A percentile compares a stretch with the other conserved stretches of the same genome.
Conservation (phyloP, 2,113 vertebrate species). For the Colistium nudipinnis region DNA sequence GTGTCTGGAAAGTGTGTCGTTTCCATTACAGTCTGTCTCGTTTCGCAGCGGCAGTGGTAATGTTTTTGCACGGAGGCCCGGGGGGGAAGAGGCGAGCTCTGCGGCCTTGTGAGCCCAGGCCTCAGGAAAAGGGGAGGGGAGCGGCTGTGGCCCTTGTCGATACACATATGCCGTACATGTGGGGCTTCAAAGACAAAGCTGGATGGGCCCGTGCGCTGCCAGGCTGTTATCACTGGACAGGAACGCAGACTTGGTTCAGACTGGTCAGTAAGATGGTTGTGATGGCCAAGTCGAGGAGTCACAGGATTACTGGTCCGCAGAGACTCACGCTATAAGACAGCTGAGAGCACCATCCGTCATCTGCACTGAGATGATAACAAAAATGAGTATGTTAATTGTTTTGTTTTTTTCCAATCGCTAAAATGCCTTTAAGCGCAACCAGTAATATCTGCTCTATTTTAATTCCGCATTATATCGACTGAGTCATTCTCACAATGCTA, state of each 20-base stretch:
- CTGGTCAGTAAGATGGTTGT: slow-evolving; percentile 25
- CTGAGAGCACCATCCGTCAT: not conserved
- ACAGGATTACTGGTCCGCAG: slow-evolving; percentile 1
- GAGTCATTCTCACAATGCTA: not conserved
- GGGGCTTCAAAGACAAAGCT: slow-evolving; percentile 68
- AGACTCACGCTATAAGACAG: not conserved
- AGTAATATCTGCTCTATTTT: slow-evolving; percentile 2
- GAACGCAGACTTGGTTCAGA: slow-evolving; percentile 41
- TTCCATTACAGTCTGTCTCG: slow-evolving; percentile 76
- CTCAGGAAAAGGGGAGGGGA: slow-evolving; percentile 18
- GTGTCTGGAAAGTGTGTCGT: slow-evolving; percentile 84
- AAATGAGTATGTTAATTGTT: not conserved
- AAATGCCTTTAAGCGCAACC: no score
- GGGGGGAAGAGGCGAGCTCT: slow-evolving; percentile 36
- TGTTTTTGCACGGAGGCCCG: slow-evolving; percentile 77
- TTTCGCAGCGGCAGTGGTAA: slow-evolving; percentile 67
- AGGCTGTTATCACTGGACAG: slow-evolving; percentile 58
- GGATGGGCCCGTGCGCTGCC: slow-evolving; percentile 45
- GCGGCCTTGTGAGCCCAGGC: slow-evolving; percentile 46
- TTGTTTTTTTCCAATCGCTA: not conserved
- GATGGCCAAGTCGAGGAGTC: slow-evolving; percentile 14
- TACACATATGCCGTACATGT: slow-evolving; percentile 70
- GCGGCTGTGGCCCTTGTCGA: slow-evolving; percentile 30
- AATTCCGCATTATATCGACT: slow-evolving; percentile 10
- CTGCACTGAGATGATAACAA: not conserved